Evolutionary conservation across 2,113 vertebrate genomes (phyloP), one percentile per base, ranked within the genome.

Genomic region (Bothrops jararaca): DNA sequence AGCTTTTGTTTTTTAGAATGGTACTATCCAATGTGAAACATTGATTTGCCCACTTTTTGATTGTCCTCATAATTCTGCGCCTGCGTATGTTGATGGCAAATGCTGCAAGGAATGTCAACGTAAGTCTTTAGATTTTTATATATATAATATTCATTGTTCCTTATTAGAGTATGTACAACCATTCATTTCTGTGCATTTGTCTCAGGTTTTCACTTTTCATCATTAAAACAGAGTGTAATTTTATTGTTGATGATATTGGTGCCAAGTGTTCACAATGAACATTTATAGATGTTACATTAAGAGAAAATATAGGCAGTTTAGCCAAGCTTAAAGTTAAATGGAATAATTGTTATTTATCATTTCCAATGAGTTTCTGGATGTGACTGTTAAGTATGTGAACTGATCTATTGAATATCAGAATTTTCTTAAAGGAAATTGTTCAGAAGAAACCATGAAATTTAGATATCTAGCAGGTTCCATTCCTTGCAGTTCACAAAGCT

Each of bases 51-150:
- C 98, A 8, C 93, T 95, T 57, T 97, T 98, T 94, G 98, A 98
- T 92, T 99, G 99, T 94, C 98, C 98, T 0, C 96, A 96, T 22
- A 98, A 98, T 94, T 98, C 98, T 2, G 97, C 98, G 86, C 98
- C 98, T 90, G 95, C 98, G 0, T 99, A 99, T 34, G 97, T 99
- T 96, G 98, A 98, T 95, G 99, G 98, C 93, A 98, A 98, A 95
- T 99, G 99, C 97, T 99, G 99, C 97, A 99, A 99, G 96, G 98
- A 99, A 96, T 99, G 99, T 95, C 98, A 98, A 95, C 95, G 99
- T 99, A 96, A 99, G 99, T 98, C 74, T 90, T 52, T 89, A 52
- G 26, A n/a, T 92, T n/a, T 85, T 26, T 48, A 57, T 20, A 42
- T 24, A 60, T 86, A 34, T 39, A 74, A 34, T 20, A 34, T 48